These are phyloP conservation scores for Drosophila sucinea DNA, from an alignment of 1,140 invertebrate species.

Conservation along the genomic window DNA sequence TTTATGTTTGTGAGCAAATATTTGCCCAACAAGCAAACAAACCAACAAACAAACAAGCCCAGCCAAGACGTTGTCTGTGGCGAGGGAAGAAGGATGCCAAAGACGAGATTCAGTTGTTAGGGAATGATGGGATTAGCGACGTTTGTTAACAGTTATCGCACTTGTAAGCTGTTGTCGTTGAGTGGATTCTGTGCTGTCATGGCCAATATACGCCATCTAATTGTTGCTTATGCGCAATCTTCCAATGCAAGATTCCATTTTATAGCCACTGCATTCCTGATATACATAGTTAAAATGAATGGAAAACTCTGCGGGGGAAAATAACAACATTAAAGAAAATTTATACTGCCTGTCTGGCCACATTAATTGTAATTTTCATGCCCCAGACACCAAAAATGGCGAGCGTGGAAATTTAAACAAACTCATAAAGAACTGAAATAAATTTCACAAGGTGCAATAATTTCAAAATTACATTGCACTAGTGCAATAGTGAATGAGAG, in stretches of 20 bases:
- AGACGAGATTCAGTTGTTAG: slow-evolving; percentile 41
- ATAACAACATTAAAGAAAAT: slow-evolving; percentile 3
- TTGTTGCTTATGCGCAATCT: slow-evolving; percentile 60
- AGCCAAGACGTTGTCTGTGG: slow-evolving; percentile 14
- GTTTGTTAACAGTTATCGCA: slow-evolving; percentile 77
- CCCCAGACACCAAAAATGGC: slow-evolving; percentile 4
- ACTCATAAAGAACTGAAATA: slow-evolving; percentile 71
- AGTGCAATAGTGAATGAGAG: slow-evolving; percentile 22
- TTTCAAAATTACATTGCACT: slow-evolving; percentile 58
- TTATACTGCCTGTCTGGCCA: slow-evolving; percentile 3
- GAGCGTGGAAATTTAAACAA: slow-evolving; percentile 48
- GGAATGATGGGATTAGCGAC: slow-evolving; percentile 62
- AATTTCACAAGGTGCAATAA: slow-evolving; percentile 69
- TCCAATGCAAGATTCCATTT: slow-evolving; percentile 48
- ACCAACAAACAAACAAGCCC: slow-evolving; percentile 31
- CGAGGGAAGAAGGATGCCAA: slow-evolving; percentile 8
- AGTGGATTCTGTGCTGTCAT: slow-evolving; percentile 47
- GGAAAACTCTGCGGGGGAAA: slow-evolving; percentile 11
- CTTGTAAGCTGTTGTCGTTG: slow-evolving; percentile 70
- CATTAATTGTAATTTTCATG: slow-evolving; percentile 12
- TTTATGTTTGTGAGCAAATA: slow-evolving; percentile 79
- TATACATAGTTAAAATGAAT: too few relatives aligned
- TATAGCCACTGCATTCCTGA: slow-evolving; percentile 17
- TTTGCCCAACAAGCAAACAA: slow-evolving; percentile 63
- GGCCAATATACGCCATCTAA: slow-evolving; percentile 31